Evolutionary conservation across 2,113 vertebrate genomes (phyloP).

Genomic region (Albula glossodonta): DNA sequence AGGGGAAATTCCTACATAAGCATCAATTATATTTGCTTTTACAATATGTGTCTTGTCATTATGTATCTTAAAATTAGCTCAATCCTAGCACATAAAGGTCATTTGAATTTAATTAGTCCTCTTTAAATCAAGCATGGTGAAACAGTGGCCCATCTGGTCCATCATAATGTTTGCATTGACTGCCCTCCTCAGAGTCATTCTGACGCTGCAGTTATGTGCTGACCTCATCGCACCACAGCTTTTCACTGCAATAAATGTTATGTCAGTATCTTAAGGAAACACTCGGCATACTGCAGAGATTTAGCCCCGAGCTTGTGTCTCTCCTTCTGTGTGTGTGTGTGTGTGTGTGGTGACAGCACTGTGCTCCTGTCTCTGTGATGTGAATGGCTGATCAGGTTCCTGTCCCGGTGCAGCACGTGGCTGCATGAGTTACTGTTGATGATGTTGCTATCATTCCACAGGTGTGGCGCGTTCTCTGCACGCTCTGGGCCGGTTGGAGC

Average conservation of each 20-base stretch:
- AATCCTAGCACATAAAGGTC: too few relatives aligned
- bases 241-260: background rate
- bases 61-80: background rate
- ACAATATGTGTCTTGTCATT: background rate
- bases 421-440: background rate
- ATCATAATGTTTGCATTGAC: background rate
- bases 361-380: too few relatives aligned
- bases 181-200: background rate
- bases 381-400: background rate
- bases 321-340: background rate
- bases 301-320: background rate
- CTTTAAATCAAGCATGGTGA: background rate
- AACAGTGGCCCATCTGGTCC: background rate
- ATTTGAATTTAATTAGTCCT: too few relatives aligned
- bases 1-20: background rate
- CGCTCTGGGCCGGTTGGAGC: conserved; percentile 72
- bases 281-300: too few relatives aligned
- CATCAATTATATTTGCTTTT: background rate
- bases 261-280: too few relatives aligned
- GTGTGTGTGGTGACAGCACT: too few relatives aligned
- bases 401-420: too few relatives aligned
- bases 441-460: conserved; percentile 38
- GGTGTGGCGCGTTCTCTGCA: conserved; percentile 84
- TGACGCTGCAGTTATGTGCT: background rate
- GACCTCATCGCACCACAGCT: background rate